phyloP scores from a whole-genome alignment of 2,113 vertebrate genomes.

The Anas platyrhynchos region DNA sequence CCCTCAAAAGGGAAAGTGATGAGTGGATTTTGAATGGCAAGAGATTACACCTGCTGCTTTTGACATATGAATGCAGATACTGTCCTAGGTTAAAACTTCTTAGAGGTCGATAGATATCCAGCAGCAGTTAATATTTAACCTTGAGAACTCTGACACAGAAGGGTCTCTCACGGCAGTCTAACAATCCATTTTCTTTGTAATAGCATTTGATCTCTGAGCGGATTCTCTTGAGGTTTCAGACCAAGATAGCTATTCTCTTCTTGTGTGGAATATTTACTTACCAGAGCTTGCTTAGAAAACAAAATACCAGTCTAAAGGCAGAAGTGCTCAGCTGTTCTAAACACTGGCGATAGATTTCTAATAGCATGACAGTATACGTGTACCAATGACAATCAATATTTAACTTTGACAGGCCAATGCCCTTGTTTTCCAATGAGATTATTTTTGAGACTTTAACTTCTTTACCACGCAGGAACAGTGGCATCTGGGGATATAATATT shows the following conservation, averaged over 20 bases:
- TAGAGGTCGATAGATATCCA: background rate
- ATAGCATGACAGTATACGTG: accelerated
- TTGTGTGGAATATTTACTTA: background rate
- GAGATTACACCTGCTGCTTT: background rate
- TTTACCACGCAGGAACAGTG: background rate
- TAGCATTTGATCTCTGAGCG: background rate
- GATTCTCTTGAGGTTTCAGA: background rate
- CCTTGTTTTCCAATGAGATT: background rate
- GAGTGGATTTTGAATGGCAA: background rate
- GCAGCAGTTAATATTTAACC: background rate
- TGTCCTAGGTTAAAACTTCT: background rate
- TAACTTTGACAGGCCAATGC: background rate
- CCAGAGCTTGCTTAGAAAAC: background rate
- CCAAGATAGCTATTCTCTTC: background rate
- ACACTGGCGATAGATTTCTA: background rate
- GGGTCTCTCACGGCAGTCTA: background rate
- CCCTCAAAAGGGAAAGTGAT: background rate
- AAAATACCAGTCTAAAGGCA: background rate
- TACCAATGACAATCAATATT: background rate
- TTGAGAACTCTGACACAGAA: background rate
- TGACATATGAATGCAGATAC: background rate
- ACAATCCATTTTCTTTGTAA: background rate
- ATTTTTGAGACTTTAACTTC: background rate
- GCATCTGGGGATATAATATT: background rate
- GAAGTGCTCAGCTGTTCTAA: background rate